phyloP scores from a whole-genome alignment of 2,797 vertebrate genomes.

The Spinibarbus caldwelli region DNA sequence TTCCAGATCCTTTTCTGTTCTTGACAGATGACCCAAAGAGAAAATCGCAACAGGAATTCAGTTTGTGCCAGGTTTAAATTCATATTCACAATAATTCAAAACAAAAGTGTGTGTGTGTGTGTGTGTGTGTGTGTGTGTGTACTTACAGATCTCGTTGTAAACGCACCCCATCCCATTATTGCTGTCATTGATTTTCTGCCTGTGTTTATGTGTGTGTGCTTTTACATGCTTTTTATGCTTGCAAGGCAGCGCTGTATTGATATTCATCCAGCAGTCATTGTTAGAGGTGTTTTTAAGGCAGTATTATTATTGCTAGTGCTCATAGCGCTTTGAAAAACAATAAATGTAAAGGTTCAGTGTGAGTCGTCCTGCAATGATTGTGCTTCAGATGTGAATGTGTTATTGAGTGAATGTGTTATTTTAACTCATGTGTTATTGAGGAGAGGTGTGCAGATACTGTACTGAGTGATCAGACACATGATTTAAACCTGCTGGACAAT shows the following conservation, averaged over 20 bases:
- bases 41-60: background rate
- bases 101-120: constrained; percentile 1
- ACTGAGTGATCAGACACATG: background rate
- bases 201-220: background rate
- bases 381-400: background rate
- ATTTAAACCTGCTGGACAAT: background rate
- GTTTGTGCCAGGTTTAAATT: constrained; percentile 8
- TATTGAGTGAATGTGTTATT: no score
- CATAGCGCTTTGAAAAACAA: background rate
- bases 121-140: no score
- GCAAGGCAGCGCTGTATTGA: constrained; percentile 3
- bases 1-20: background rate
- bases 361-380: background rate
- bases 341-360: background rate
- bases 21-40: background rate
- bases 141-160: constrained; percentile 10
- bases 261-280: background rate
- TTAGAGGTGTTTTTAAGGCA: background rate
- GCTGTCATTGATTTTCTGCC: constrained; percentile 29
- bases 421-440: background rate
- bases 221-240: constrained; percentile 11
- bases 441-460: background rate
- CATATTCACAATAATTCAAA: constrained; percentile 8
- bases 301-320: background rate
- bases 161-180: constrained; percentile 9